Percentiles rank a stretch among this genome's conserved stretches.
Evolutionary conservation across 1,140 invertebrate genomes (phyloP).

Genomic region (Carcinoscorpius rotundicauda): DNA sequence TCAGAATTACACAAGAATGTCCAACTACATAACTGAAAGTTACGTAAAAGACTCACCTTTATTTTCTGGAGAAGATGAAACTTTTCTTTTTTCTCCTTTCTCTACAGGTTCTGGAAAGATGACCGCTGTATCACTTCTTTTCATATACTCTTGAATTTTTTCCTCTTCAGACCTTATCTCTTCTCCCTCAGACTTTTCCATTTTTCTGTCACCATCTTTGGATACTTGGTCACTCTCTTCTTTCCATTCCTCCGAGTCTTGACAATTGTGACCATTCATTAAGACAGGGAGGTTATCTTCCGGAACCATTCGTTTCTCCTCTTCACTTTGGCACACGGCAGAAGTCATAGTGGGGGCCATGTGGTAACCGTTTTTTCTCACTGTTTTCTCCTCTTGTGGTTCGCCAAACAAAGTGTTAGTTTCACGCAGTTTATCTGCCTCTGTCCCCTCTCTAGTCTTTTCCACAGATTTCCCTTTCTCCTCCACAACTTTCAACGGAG

Average conservation of each 20-base stretch:
- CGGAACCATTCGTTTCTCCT: constrained; percentile 18
- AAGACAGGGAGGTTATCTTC: constrained; percentile 8
- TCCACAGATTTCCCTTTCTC: background rate
- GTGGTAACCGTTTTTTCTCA: too few species aligned
- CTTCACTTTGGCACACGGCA: constrained; percentile 12
- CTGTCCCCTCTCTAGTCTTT: constrained; percentile 1
- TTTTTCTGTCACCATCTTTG: background rate
- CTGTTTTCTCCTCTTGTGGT: too few species aligned
- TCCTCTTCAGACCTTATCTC: constrained; percentile 29
- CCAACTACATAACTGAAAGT: too few species aligned
- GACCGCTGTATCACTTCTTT: constrained; percentile 37
- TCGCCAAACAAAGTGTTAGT: constrained; percentile 2
- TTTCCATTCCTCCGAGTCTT: too few species aligned
- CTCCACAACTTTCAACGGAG: background rate
- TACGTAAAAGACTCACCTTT: too few species aligned
- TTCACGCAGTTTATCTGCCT: background rate
- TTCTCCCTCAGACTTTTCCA: constrained; percentile 11
- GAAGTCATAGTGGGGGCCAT: too few species aligned
- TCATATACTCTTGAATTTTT: constrained; percentile 37
- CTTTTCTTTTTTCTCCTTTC: too few species aligned
- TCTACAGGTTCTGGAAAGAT: constrained; percentile 38
- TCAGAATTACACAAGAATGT: too few species aligned
- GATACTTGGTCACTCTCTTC: too few species aligned
- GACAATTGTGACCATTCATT: background rate
- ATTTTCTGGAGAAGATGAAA: too few species aligned